Percentiles rank a stretch among this genome's conserved stretches.
These are phyloP conservation scores for Tetragnatha versicolor DNA, from an alignment of 1,140 invertebrate species.

Conservation along the genomic window DNA sequence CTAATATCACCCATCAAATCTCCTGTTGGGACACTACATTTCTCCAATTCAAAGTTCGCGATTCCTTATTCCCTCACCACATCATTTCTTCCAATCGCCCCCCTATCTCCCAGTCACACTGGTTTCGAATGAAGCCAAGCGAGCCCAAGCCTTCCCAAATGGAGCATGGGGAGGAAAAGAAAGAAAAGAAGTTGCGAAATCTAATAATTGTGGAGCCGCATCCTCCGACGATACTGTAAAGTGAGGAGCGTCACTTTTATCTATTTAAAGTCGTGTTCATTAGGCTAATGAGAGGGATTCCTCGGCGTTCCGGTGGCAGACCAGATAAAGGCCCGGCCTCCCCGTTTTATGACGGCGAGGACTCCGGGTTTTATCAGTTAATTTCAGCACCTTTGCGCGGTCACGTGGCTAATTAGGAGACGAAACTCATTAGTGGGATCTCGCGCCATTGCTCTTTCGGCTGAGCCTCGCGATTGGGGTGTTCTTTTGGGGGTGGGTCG, in stretches of 20 bases:
- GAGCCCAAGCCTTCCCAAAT: background rate
- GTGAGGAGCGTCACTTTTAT: slow-evolving; percentile 34
- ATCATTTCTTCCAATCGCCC: background rate
- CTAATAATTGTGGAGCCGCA: slow-evolving; percentile 38
- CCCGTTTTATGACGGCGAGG: slow-evolving; percentile 37
- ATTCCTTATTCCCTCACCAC: too few relatives aligned
- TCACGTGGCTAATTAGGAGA: slow-evolving; percentile 51
- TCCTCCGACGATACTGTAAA: background rate
- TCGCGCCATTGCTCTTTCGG: slow-evolving; percentile 37
- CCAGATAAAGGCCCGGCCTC: slow-evolving; percentile 29
- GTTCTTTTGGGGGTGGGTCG: background rate
- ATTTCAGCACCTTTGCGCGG: slow-evolving; percentile 52
- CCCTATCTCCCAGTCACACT: background rate
- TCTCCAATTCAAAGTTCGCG: too few relatives aligned
- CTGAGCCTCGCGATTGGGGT: background rate
- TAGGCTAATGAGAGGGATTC: slow-evolving; percentile 43
- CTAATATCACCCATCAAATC: too few relatives aligned
- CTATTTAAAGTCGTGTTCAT: slow-evolving; percentile 52
- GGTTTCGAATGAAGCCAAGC: background rate
- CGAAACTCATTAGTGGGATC: slow-evolving; percentile 47
- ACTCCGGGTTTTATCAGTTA: slow-evolving; percentile 49
- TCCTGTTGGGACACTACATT: too few relatives aligned
- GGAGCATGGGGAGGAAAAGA: background rate
- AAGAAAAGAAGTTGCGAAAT: background rate
- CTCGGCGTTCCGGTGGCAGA: slow-evolving; percentile 26